Conservation (phyloP, 2,113 vertebrate genomes). For the Spheniscus mendiculus region DNA sequence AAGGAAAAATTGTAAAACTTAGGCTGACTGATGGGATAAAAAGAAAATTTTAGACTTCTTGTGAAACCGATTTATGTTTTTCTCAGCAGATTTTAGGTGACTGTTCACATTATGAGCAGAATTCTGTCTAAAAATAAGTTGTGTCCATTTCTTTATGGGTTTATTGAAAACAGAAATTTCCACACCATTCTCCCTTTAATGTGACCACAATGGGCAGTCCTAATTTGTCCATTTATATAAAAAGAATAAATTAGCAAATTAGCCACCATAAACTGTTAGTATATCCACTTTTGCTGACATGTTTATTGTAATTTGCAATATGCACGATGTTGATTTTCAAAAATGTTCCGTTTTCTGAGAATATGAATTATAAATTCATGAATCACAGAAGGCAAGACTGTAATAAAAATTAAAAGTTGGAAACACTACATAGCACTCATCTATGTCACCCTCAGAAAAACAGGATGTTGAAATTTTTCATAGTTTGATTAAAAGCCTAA, state of each 20-base stretch:
- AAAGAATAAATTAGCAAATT: constrained; percentile 53
- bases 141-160: constrained; percentile 41
- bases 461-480: not conserved
- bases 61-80: constrained; percentile 51
- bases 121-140: constrained; percentile 53
- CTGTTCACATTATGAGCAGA: constrained; percentile 47
- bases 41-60: constrained; percentile 42
- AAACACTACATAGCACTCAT: not conserved
- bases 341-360: constrained; percentile 44
- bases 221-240: constrained; percentile 54
- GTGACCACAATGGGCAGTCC: constrained; percentile 35
- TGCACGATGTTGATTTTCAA: constrained; percentile 19
- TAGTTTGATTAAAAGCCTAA: constrained; percentile 30
- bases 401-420: not conserved
- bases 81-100: constrained; percentile 65
- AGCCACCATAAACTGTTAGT: constrained; percentile 48
- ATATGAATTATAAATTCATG: constrained; percentile 26
- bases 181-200: constrained; percentile 59
- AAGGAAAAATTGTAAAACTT: constrained; percentile 51
- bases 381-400: constrained; percentile 6
- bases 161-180: constrained; percentile 64
- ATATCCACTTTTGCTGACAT: constrained; percentile 57
- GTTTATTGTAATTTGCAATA: constrained; percentile 46
- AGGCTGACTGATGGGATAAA: constrained; percentile 63
- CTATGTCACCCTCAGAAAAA: not conserved